Base-by-base conservation (phyloP, 1,140 invertebrate genomes). In the Globodera rostochiensis region DNA sequence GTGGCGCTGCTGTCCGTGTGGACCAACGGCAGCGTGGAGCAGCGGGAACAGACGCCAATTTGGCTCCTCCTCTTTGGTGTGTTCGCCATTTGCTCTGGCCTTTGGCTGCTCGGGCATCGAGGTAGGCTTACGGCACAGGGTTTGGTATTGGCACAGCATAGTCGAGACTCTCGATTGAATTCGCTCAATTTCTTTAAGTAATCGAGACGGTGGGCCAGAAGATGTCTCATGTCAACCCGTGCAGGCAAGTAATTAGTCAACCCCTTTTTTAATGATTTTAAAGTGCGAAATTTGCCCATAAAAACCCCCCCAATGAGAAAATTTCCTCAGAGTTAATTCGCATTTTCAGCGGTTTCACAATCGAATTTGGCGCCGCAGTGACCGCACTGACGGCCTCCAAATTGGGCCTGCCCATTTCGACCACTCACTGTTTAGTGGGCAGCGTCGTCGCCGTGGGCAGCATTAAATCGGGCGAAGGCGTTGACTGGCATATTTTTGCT, bases 171-270 rank as follows among this genome's bases (percentile, higher is more conserved):
- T 53, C 50, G 11, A 53, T 9, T 53, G 7, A 53, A 9, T 53
- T 53, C 11, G 50, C 1, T 53, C 50, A 13, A 53, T 53, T 53
- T 9, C 50, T 64, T 64, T 64, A 94, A 73, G 97, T 99, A 50
- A 98, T 99, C 84, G 93, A 96, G 90, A 99, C 97, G 25, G 94
- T 99, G 83, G 97, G 97, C 36, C 94, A 96, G 90, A 95, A 98
- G 91, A 92, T 99, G 64, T 96, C 96, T 11, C 36, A 71, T 36
- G 19, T 71, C 3, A 71, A 71, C n/a, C n/a, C 69, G 9, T 71
- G 69, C 69, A 71, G 69, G 69, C 36, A 47, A 71, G 36, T 36
- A 36, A 36, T 36, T 36, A 1, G 25, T 70, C 11, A 2, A 11
- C 67, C n/a, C n/a, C 6, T 70, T 19, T 70, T 19, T 21, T n/a